These are phyloP conservation scores for Hydropotes inermis DNA, from an alignment of 2,113 vertebrate genomes.

Conservation along the genomic window DNA sequence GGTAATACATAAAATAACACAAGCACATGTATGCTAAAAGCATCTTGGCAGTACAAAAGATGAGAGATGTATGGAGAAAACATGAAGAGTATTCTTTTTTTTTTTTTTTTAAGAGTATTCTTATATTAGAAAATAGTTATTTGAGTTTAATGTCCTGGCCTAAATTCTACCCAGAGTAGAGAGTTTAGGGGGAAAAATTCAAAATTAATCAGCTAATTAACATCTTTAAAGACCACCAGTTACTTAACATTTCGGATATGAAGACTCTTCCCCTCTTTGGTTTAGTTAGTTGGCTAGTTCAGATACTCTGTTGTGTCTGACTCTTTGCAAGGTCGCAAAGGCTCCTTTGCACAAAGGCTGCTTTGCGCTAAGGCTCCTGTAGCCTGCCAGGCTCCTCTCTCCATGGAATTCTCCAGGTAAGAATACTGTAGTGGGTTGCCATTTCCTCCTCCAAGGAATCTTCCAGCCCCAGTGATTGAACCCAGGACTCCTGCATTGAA, in stretches of 20 bases:
- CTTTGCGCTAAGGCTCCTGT: background rate
- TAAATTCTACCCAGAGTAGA: background rate
- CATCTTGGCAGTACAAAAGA: background rate
- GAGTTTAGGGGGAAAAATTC: background rate
- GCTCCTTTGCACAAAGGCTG: background rate
- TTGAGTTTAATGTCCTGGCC: background rate
- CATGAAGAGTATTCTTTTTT: too few species aligned
- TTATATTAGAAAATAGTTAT: conserved; percentile 4
- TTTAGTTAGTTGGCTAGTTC: conserved; percentile 5
- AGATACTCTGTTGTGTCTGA: background rate
- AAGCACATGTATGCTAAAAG: background rate
- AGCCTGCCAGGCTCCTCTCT: background rate
- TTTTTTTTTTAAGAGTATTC: background rate
- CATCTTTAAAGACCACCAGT: background rate
- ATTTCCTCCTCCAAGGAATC: background rate
- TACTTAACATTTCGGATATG: background rate
- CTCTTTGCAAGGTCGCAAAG: background rate
- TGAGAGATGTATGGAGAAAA: background rate
- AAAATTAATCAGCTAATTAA: background rate
- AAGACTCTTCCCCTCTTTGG: background rate
- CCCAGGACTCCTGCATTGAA: background rate
- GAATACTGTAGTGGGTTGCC: background rate
- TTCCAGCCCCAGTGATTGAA: background rate
- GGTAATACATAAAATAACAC: background rate
- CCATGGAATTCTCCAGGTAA: background rate